Evolutionary conservation across 1,140 invertebrate genomes (phyloP).

Genomic region (Pogonomyrmex barbatus): DNA sequence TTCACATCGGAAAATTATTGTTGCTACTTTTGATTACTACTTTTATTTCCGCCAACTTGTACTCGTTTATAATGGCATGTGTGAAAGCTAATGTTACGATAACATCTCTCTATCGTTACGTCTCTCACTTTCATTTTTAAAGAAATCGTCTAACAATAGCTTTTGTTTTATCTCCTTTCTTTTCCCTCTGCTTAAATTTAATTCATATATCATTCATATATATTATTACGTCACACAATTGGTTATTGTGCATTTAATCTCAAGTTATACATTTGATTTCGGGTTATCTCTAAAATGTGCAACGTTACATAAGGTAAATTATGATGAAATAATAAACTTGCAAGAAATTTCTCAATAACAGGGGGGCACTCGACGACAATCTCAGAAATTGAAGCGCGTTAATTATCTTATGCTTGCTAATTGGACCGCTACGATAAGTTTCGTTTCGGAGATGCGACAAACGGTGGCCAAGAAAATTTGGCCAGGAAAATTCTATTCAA

Average conservation of each 20-base stretch:
- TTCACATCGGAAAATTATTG: background rate
- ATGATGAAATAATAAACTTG: conserved; percentile 4
- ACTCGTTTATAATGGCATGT: background rate
- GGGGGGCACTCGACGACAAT: background rate
- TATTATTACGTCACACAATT: background rate
- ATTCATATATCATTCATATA: background rate
- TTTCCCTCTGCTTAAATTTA: background rate
- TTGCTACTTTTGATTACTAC: background rate
- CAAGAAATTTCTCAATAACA: background rate
- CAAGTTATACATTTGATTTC: background rate
- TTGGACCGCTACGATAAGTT: conserved; percentile 18
- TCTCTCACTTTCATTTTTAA: background rate
- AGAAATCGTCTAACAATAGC: background rate
- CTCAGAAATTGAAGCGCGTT: conserved; percentile 15
- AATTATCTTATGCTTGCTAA: background rate
- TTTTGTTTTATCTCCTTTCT: background rate
- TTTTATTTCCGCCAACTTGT: background rate
- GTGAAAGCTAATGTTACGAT: background rate
- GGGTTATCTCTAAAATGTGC: background rate
- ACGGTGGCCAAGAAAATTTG: conserved; percentile 22
- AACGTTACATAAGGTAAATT: background rate
- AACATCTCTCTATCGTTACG: background rate
- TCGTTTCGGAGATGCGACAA: conserved; percentile 38
- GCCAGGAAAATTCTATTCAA: conserved; percentile 32
- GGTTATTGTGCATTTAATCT: no score